These are phyloP conservation scores for Pammene aurita DNA, from an alignment of 2,888 invertebrate genomes.

Conservation along the genomic window DNA sequence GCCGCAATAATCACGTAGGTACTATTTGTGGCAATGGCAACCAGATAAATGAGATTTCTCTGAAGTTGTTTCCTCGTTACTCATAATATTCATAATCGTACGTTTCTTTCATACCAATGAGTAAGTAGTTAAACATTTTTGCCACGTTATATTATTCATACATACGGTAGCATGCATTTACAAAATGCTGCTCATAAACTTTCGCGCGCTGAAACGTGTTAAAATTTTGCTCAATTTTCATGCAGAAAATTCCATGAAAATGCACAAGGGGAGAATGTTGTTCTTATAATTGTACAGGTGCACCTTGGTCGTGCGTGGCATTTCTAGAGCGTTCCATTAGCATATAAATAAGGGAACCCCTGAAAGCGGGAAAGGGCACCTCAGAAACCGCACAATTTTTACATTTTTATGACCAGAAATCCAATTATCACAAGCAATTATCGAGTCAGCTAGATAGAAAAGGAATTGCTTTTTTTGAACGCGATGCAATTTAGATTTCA, in stretches of 20 bases:
- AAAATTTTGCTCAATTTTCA: slow-evolving; percentile 67
- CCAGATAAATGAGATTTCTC: no score
- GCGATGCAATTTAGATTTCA: slow-evolving; percentile 59
- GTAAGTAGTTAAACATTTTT: not conserved
- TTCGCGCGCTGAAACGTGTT: slow-evolving; percentile 57
- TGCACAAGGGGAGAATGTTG: slow-evolving; percentile 75
- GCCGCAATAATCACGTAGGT: no score
- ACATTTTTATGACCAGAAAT: slow-evolving; percentile 77
- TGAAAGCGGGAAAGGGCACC: slow-evolving; percentile 66
- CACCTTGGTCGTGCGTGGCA: slow-evolving; percentile 76
- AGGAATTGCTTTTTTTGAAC: slow-evolving; percentile 64
- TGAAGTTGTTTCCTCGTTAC: no score
- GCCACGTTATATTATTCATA: slow-evolving; percentile 55
- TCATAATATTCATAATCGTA: no score
- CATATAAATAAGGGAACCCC: slow-evolving; percentile 79
- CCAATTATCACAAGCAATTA: slow-evolving; percentile 80
- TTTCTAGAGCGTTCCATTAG: slow-evolving; percentile 72
- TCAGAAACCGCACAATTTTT: slow-evolving; percentile 59
- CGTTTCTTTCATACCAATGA: not conserved
- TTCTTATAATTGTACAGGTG: slow-evolving; percentile 80
- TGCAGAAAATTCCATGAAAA: slow-evolving; percentile 77
- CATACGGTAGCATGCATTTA: slow-evolving; percentile 52
- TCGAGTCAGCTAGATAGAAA: slow-evolving; percentile 71
- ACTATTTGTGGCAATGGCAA: no score
- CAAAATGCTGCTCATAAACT: slow-evolving; percentile 55